Evolutionary conservation across 2,113 vertebrate genomes (phyloP).

Genomic region (Nannospalax galili): DNA sequence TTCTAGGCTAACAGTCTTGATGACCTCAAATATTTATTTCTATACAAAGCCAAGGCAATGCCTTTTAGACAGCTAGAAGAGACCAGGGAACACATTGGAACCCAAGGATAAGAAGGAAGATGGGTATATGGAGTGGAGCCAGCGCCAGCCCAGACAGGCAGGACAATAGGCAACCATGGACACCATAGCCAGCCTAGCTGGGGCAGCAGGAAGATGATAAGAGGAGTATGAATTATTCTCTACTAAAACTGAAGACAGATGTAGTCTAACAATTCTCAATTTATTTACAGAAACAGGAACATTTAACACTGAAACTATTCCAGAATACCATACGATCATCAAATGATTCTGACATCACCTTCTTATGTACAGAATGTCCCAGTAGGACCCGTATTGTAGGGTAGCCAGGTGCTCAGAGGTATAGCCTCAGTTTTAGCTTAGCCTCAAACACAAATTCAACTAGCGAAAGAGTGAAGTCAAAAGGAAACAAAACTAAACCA

Average conservation of each 20-base stretch:
- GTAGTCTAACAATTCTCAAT: background rate
- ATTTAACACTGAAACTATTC: constrained; percentile 4
- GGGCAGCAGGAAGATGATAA: background rate
- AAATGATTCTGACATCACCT: background rate
- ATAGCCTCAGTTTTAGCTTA: background rate
- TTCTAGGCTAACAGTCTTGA: background rate
- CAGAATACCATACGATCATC: background rate
- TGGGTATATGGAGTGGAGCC: rapidly evolving
- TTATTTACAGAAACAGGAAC: background rate
- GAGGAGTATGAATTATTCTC: background rate
- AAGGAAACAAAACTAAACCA: background rate
- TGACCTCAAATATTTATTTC: background rate
- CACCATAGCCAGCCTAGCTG: background rate
- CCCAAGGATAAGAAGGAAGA: background rate
- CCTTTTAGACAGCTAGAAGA: background rate
- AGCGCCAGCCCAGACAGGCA: background rate
- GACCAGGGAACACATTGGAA: background rate
- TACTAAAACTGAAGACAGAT: constrained; percentile 1
- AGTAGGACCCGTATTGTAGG: too few species aligned
- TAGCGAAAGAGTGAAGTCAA: background rate
- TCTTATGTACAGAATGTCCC: background rate
- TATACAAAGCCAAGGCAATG: background rate
- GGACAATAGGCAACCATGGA: background rate
- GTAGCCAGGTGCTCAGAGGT: background rate
- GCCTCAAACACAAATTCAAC: background rate